A percentile compares a stretch with the other conserved stretches of the same genome.
phyloP scores from a whole-genome alignment of 2,888 invertebrate species.

The Phortica magna region DNA sequence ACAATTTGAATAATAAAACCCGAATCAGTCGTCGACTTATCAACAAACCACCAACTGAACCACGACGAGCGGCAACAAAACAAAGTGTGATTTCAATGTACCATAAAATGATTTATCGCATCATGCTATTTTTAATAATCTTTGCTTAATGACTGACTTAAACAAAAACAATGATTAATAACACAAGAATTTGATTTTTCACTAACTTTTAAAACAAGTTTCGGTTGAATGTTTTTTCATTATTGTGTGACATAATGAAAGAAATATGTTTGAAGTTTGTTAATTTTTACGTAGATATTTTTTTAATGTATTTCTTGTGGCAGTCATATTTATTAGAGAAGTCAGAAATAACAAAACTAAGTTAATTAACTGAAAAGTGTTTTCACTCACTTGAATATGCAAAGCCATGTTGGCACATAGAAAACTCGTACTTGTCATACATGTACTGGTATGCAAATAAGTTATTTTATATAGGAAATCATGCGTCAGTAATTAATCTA shows the following conservation, averaged over 20 bases:
- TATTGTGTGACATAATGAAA: neutral
- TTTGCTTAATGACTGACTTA: slow-evolving; percentile 1
- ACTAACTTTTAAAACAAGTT: neutral
- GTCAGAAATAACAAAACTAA: neutral
- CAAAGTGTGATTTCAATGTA: neutral
- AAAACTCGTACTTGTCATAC: slow-evolving; percentile 68
- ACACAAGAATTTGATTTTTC: neutral
- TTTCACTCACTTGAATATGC: slow-evolving; percentile 62
- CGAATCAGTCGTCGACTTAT: neutral
- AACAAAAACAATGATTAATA: neutral
- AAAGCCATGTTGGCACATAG: slow-evolving; percentile 43
- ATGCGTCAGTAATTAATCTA: slow-evolving; percentile 67
- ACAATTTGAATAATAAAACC: slow-evolving; percentile 21
- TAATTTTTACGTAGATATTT: slow-evolving; percentile 52
- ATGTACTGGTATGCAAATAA: slow-evolving; percentile 69
- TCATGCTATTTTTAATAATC: slow-evolving; percentile 4
- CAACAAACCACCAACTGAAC: slow-evolving; percentile 41
- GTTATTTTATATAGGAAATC: slow-evolving; percentile 62
- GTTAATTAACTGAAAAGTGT: neutral
- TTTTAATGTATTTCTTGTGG: slow-evolving; percentile 31
- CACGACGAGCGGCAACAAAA: slow-evolving; percentile 37
- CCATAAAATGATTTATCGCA: neutral
- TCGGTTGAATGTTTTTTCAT: neutral
- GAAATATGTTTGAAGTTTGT: neutral
- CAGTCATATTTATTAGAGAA: neutral